Conservation (phyloP, 2,797 vertebrate genomes). For the Cyprinodon diabolis region DNA sequence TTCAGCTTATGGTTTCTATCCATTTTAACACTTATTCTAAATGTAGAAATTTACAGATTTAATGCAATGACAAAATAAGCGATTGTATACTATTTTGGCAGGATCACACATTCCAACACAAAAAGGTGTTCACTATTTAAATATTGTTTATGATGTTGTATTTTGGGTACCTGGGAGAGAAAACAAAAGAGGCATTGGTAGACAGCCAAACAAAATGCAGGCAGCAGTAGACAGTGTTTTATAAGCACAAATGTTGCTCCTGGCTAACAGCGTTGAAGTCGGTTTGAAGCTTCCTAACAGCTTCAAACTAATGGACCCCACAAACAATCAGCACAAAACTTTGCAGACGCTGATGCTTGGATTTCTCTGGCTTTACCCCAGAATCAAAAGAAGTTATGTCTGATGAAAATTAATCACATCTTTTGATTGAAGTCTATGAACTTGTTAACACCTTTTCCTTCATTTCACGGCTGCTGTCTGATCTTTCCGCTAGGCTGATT, state of each 20-base stretch:
- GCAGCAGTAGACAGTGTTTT: too few species aligned
- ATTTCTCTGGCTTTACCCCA: background rate
- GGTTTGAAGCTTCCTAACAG: background rate
- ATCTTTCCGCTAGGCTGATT: slow-evolving; percentile 46
- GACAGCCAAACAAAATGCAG: background rate
- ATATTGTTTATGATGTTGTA: background rate
- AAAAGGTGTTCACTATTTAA: background rate
- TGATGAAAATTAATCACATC: background rate
- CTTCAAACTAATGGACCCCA: background rate
- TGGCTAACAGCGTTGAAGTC: background rate
- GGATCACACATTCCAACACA: background rate
- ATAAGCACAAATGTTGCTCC: background rate
- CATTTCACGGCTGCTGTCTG: slow-evolving; percentile 44
- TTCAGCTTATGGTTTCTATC: background rate
- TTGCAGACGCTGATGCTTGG: background rate
- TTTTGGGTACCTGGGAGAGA: background rate
- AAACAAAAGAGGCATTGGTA: background rate
- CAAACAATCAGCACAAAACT: background rate
- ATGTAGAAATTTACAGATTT: too few species aligned
- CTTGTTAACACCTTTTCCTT: slow-evolving; percentile 26
- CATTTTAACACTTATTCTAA: background rate
- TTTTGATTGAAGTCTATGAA: background rate
- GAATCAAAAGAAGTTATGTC: background rate
- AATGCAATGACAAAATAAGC: background rate
- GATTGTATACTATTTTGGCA: too few species aligned